phyloP scores from a whole-genome alignment of 2,888 invertebrate genomes.

The Bellardia bayeri region DNA sequence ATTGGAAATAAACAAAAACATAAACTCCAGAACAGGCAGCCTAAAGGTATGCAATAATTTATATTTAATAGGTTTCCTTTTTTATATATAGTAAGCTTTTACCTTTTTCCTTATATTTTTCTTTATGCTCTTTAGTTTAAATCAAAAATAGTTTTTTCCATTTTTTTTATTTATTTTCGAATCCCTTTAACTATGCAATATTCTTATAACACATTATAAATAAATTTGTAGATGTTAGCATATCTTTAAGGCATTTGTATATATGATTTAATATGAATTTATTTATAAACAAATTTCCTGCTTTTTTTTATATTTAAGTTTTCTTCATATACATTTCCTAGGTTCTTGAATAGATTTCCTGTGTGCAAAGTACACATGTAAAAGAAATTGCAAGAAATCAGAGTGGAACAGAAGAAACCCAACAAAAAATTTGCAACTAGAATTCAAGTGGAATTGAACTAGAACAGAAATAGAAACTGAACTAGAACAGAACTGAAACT shows the following conservation, averaged over 20 bases:
- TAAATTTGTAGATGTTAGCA: slow-evolving; percentile 64
- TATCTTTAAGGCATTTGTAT: slow-evolving; percentile 65
- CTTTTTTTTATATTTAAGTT: slow-evolving; percentile 9
- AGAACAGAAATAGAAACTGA: too few relatives aligned
- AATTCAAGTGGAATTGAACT: too few relatives aligned
- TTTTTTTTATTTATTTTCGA: not conserved
- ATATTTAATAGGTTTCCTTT: slow-evolving; percentile 42
- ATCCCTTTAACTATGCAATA: slow-evolving; percentile 54
- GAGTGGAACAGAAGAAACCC: not conserved
- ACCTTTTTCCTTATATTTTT: slow-evolving; percentile 4
- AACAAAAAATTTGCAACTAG: not conserved
- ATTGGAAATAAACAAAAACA: not conserved
- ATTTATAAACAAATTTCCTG: slow-evolving; percentile 66
- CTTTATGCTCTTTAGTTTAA: not conserved
- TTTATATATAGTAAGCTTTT: not conserved
- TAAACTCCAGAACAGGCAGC: not conserved
- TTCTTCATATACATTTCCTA: slow-evolving; percentile 18
- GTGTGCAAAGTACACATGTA: too few relatives aligned
- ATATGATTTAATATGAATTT: slow-evolving; percentile 62
- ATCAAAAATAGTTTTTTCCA: slow-evolving; percentile 9
- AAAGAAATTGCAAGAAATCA: too few relatives aligned
- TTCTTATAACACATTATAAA: slow-evolving; percentile 61
- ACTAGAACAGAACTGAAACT: too few relatives aligned
- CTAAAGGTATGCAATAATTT: slow-evolving; percentile 67
- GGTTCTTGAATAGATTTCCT: slow-evolving; percentile 34